Evolutionary conservation across 2,113 vertebrate species (phyloP).

Genomic region (Chiloscyllium plagiosum): DNA sequence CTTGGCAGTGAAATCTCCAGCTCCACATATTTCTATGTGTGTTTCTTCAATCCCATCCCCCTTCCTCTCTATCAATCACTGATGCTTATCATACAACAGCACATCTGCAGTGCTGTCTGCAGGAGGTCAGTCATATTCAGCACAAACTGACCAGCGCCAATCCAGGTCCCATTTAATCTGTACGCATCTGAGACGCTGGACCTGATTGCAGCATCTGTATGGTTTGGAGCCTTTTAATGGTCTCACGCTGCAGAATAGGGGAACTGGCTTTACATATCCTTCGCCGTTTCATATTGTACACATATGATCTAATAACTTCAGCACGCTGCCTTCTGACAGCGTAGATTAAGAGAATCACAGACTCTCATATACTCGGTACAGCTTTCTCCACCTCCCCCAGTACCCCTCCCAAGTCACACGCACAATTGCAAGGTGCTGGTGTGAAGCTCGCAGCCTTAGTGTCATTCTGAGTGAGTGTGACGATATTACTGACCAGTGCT

Average conservation of each 20-base stretch:
- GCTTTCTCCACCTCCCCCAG: background rate
- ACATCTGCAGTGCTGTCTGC: background rate
- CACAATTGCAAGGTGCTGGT: background rate
- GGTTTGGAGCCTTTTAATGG: background rate
- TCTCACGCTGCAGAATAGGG: background rate
- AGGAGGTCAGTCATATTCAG: background rate
- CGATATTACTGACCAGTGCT: background rate
- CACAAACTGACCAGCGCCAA: background rate
- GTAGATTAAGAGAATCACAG: background rate
- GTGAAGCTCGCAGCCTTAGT: background rate
- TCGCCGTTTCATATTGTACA: background rate
- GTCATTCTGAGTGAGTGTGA: background rate
- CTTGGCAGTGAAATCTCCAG: background rate
- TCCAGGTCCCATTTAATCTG: background rate
- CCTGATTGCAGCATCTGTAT: background rate
- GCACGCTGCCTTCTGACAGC: background rate
- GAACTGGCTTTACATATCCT: background rate
- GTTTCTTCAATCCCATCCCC: background rate
- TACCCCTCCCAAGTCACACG: background rate
- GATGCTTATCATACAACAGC: slow-evolving; percentile 11
- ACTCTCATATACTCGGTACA: background rate
- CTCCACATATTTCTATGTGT: background rate
- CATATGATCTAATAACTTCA: background rate
- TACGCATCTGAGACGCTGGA: background rate
- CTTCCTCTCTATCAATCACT: slow-evolving; percentile 34